phyloP scores from a whole-genome alignment of 2,888 invertebrate genomes.

The Drosophila prolongata region DNA sequence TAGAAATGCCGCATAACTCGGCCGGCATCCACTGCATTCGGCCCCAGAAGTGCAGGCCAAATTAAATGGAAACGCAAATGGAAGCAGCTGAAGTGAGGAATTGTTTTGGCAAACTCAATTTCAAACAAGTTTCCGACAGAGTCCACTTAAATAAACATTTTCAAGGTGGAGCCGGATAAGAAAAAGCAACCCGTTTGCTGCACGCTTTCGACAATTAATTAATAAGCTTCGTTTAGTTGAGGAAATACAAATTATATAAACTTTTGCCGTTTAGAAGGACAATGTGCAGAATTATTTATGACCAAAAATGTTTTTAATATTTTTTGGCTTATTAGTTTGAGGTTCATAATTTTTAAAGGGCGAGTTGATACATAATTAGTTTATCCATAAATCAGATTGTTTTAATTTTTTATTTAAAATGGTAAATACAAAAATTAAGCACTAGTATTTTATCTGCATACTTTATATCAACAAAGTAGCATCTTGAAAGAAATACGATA shows the following conservation, averaged over 20 bases:
- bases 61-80: constrained; percentile 28
- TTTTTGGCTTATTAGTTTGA: too few species aligned
- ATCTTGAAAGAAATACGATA: neutral
- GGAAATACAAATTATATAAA: too few species aligned
- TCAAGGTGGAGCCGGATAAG: neutral
- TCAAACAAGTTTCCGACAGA: constrained; percentile 22
- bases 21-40: constrained; percentile 18
- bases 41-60: constrained; percentile 20
- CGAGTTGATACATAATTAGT: too few species aligned
- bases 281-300: neutral
- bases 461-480: too few species aligned
- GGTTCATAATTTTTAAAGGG: too few species aligned
- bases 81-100: constrained; percentile 25
- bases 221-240: neutral
- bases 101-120: constrained; percentile 39
- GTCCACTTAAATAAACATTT: constrained; percentile 23
- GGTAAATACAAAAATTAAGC: too few species aligned
- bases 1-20: constrained; percentile 22
- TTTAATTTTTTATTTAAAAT: neutral
- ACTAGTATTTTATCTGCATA: too few species aligned
- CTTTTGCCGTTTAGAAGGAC: neutral
- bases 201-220: neutral
- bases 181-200: neutral
- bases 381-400: too few species aligned
- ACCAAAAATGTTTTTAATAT: too few species aligned